Percentiles rank a stretch among this genome's conserved stretches.
Evolutionary conservation across 1,140 invertebrate genomes (phyloP).

Genomic region (Sitophilus oryzae): DNA sequence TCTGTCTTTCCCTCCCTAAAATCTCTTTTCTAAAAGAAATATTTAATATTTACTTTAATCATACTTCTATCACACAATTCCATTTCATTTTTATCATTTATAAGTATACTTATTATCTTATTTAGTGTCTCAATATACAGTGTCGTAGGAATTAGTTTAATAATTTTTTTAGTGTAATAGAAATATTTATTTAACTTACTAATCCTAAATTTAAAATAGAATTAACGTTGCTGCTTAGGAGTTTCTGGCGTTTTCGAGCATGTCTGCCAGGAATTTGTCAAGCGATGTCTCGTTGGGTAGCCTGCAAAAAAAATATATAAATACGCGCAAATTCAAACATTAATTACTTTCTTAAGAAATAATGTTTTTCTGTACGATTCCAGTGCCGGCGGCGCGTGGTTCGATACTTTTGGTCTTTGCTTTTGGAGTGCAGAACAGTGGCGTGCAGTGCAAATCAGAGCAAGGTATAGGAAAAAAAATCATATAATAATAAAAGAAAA

Average conservation of each 20-base stretch:
- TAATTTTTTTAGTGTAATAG: neutral
- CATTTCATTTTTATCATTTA: neutral
- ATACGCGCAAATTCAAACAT: neutral
- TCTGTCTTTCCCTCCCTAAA: conserved; percentile 11
- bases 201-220: neutral
- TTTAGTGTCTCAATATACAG: too few relatives aligned
- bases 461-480: too few relatives aligned
- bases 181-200: neutral
- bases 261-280: conserved; percentile 64
- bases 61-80: neutral
- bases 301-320: conserved; percentile 73
- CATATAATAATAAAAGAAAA: too few relatives aligned
- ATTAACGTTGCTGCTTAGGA: conserved; percentile 8
- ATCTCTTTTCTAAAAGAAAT: conserved; percentile 8
- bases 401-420: too few relatives aligned
- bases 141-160: too few relatives aligned
- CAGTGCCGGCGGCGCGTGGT: too few relatives aligned
- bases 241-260: conserved; percentile 52
- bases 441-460: too few relatives aligned
- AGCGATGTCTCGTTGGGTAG: conserved; percentile 73
- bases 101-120: conserved; percentile 1
- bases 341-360: neutral
- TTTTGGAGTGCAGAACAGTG: too few relatives aligned
- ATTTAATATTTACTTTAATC: conserved; percentile 10
- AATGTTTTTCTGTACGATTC: too few relatives aligned